Percentiles rank a stretch among this genome's conserved stretches.
phyloP scores from a whole-genome alignment of 1,140 invertebrate species.

The Heliconius congener region DNA sequence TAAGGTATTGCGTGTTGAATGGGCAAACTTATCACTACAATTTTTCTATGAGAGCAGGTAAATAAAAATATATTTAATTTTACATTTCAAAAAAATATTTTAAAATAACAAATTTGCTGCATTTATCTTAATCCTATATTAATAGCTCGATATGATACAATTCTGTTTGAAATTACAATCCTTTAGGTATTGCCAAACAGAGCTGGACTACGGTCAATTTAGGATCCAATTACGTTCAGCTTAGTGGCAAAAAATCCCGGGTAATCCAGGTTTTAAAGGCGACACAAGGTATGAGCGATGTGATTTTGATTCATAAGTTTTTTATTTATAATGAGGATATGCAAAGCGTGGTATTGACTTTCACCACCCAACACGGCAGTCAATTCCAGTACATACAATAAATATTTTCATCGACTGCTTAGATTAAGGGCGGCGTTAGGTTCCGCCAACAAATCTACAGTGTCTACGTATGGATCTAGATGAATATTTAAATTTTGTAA shows the following conservation, averaged over 20 bases:
- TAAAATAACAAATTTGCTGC: background rate
- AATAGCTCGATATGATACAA: constrained; percentile 32
- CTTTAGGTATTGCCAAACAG: constrained; percentile 48
- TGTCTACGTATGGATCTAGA: no score
- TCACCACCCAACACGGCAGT: no score
- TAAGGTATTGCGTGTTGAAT: no score
- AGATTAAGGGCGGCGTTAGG: no score
- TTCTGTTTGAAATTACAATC: constrained; percentile 42
- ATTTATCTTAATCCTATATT: constrained; percentile 27
- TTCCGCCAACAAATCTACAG: no score
- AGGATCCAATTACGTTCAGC: constrained; percentile 74
- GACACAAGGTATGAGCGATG: constrained; percentile 36
- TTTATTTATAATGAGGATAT: no score
- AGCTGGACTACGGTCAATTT: constrained; percentile 66
- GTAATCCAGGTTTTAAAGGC: constrained; percentile 59
- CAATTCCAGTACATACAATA: no score
- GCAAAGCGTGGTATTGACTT: no score
- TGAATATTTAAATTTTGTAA: no score
- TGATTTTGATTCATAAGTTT: background rate
- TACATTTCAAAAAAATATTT: background rate
- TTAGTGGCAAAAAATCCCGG: constrained; percentile 72
- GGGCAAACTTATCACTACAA: no score
- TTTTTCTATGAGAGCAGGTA: no score
- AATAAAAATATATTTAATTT: background rate
- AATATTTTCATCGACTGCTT: no score